Base-by-base conservation (phyloP, 2,797 vertebrate species). In the Cyprinella venusta region DNA sequence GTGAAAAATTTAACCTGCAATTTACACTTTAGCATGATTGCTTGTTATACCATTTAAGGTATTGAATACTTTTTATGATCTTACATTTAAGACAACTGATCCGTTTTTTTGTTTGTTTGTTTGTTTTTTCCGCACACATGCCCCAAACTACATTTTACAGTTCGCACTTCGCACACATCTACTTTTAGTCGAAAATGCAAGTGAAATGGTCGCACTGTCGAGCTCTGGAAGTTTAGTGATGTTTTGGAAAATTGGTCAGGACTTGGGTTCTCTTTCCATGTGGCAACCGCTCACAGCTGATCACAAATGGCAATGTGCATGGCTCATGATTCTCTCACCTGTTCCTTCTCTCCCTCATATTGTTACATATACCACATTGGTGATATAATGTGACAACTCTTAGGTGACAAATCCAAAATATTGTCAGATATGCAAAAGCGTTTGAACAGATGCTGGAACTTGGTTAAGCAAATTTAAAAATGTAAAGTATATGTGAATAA, bases 401-500 rank as follows among this genome's bases (percentile, higher is more conserved):
- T 59, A 2, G 24, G 56, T 63, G 75, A 76, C 24, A 63, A 77
- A 61, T 63, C 33, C n/a, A 59, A 59, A 75, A 38, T n/a, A n/a
- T 38, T 59, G 42, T 61, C 63, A 48, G 24, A 64, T 76, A 76
- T 48, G 61, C 64, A 42, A 65, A 61, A 26, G 8, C 1, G 8
- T 71, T 70, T 30, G 15, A 36, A 71, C 16, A 3, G 24, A 63
- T 63, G 56, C 5, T 24, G 21, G 48, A 54, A 40, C n/a, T 38
- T 16, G 75, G 21, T 77, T 77, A 77, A 45, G 24, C 75, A 77
- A 77, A 77, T 77, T 6, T 10, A 21, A 76, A 76, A 76, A 76
- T 76, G 72, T 18, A 76, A 76, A 75, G 21, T 59, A 75, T 56
- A 75, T 56, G 30, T 4, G 19, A 38, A 40, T 24, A 59, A 63